Evolutionary conservation across 2,888 invertebrate genomes (phyloP).

Genomic region (Operophtera brumata): DNA sequence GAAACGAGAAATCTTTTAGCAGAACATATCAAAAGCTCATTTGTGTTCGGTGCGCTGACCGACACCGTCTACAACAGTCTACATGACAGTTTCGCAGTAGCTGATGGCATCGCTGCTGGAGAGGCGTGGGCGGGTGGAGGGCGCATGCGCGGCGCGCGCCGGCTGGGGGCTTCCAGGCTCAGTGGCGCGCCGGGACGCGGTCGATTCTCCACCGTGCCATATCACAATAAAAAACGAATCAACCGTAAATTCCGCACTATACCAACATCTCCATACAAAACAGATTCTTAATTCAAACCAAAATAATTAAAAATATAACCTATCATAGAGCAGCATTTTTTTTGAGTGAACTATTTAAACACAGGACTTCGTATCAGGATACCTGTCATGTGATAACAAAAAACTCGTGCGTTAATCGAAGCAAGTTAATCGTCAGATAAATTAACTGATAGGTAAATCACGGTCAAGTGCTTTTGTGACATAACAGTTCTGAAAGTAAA

Average conservation of each 20-base stretch:
- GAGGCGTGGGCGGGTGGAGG: conserved; percentile 44
- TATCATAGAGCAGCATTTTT: conserved; percentile 1
- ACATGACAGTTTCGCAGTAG: conserved; percentile 24
- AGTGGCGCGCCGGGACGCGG: conserved; percentile 78
- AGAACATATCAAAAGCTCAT: not conserved
- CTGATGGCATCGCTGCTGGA: conserved; percentile 26
- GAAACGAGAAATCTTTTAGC: not conserved
- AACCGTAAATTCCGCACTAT: conserved; percentile 50
- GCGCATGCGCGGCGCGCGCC: conserved; percentile 64
- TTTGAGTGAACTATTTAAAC: conserved; percentile 6
- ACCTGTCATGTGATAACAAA: conserved; percentile 54
- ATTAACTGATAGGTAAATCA: conserved; percentile 33
- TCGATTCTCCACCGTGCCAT: conserved; percentile 69
- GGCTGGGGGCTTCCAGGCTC: conserved; percentile 66
- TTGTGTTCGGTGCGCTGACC: not conserved
- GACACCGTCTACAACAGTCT: no score
- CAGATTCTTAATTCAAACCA: conserved; percentile 7
- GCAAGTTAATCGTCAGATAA: conserved; percentile 29
- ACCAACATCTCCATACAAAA: conserved; percentile 28
- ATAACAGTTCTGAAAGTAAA: conserved; percentile 28
- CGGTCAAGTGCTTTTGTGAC: conserved; percentile 31
- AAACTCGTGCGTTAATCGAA: conserved; percentile 34
- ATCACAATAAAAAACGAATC: conserved; percentile 40
- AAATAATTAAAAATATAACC: not conserved
- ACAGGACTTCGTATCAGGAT: conserved; percentile 33